A percentile compares a stretch with the other conserved stretches of the same genome.
Conservation (phyloP, 2,888 invertebrate species). For the Scotopteryx bipunctaria region DNA sequence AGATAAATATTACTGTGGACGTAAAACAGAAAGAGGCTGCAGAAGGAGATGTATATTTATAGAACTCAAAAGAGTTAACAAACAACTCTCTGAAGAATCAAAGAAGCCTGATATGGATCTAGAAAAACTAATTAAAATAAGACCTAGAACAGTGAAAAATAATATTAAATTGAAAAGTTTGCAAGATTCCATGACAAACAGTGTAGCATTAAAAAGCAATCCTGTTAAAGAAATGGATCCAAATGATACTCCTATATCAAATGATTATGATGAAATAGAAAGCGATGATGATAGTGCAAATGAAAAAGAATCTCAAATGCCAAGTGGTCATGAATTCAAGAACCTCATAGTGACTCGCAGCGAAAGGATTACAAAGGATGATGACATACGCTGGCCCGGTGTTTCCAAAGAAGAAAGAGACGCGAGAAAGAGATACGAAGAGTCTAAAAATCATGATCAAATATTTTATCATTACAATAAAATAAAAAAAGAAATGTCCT, state of each 20-base stretch:
- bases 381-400: neutral
- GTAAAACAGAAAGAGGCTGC: neutral
- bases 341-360: slow-evolving; percentile 4
- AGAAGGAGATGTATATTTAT: neutral
- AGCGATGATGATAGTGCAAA: neutral
- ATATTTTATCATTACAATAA: neutral
- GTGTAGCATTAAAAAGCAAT: neutral
- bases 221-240: neutral
- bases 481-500: neutral
- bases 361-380: neutral
- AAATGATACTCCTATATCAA: neutral
- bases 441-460: neutral
- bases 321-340: neutral
- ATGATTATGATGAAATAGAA: slow-evolving; percentile 1
- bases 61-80: neutral
- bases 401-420: too few species aligned
- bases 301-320: neutral
- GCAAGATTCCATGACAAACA: neutral
- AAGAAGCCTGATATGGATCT: neutral
- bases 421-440: too few species aligned
- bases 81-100: neutral
- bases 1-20: neutral
- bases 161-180: neutral
- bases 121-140: neutral
- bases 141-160: neutral